Base-by-base conservation (phyloP, 2,888 invertebrate species). In the Stenchaetothrips biformis region DNA sequence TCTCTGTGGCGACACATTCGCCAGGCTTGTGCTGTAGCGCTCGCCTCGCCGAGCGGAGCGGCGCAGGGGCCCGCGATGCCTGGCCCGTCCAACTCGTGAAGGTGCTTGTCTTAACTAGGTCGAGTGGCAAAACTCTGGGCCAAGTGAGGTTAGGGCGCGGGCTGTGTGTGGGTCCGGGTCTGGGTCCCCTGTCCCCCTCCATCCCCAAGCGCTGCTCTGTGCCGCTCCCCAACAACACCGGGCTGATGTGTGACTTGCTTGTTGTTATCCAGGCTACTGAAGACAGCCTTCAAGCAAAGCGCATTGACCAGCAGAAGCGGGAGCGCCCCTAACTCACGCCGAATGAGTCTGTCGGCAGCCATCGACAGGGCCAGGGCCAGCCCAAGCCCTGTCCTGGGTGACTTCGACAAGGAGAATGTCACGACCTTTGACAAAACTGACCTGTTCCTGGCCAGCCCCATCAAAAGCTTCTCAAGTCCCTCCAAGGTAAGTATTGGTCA, bases 191-290 rank as follows among this genome's bases (percentile, higher is more conserved):
- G 37, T 37, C 37, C 59, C 11, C 53, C 16, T 13, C 11, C 59
- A 59, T 18, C 13, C 18, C 59, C 59, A 13, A 18, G 18, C 59
- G 2, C 59, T 18, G 53, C 9, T 16, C 53, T 53, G 53, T 11
- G 37, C 6, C 7, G 67, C 67, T 74, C 67, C 25, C 25, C 11
- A 25, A 74, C 67, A 74, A 74, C 67, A 25, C 67, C 67, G 0
- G 67, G 25, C 67, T 74, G 25, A 74, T 74, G 67, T 21, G 67
- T 59, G 59, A 18, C 59, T 59, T 74, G 67, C 67, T 74, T 74
- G 67, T 74, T 74, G 67, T 74, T 74, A 74, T 74, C 25, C 67
- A 74, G 67, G 67, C 67, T 74, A 74, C 67, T 74, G 67, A 74
- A 74, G 67, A 74, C 67, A 25, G 67, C 67, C 67, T 7, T 74